Conservation (phyloP, 2,797 vertebrate genomes). For the Enteromius anoplus region DNA sequence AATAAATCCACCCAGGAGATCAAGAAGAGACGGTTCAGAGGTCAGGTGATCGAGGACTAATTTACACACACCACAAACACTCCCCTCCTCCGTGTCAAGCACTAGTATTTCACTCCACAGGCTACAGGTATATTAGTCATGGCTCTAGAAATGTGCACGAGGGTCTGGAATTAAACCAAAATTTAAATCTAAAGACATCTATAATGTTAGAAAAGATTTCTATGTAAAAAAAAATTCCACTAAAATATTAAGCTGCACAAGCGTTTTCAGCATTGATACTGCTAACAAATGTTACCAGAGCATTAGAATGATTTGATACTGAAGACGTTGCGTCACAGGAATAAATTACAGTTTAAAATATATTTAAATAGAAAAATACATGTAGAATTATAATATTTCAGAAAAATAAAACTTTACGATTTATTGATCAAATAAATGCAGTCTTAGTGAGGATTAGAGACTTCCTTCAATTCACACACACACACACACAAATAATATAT, state of each 20-base stretch:
- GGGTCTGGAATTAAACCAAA: background rate
- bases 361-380: background rate
- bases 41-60: conserved; percentile 67
- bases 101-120: conserved; percentile 65
- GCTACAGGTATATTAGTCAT: conserved; percentile 60
- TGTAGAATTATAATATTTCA: background rate
- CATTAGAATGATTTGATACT: background rate
- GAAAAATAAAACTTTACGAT: background rate
- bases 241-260: background rate
- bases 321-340: background rate
- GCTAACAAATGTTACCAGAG: background rate
- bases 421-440: background rate
- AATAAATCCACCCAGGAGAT: conserved; percentile 74
- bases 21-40: conserved; percentile 66
- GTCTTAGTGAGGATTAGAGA: background rate
- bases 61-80: conserved; percentile 62
- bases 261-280: background rate
- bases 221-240: background rate
- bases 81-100: conserved; percentile 20
- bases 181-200: background rate
- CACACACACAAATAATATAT: background rate
- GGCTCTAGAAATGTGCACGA: background rate
- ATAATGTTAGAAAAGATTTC: background rate
- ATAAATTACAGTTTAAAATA: background rate
- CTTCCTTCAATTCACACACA: background rate